Evolutionary conservation across 2,888 invertebrate species (phyloP), one percentile per base, ranked within the genome.

Genomic region (Rambutsinella grinnellia): DNA sequence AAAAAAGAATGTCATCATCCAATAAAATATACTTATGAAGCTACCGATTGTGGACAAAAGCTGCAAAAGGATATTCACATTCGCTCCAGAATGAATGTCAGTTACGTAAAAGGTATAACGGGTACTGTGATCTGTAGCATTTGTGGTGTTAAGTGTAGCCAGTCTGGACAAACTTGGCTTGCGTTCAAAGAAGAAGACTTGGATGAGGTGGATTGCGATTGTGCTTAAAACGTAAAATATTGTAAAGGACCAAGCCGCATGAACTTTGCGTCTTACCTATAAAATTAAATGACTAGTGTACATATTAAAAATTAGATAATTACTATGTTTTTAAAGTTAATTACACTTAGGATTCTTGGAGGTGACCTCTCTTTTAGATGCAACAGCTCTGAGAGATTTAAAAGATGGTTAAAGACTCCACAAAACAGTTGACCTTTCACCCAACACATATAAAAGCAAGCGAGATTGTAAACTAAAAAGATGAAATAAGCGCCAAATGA

Each of bases 1-100:
- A 23, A 60, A 58, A 3, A 67, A 51, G 26, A 54, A 74, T 19
- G 44, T 46, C 49, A 74, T 53, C 74, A 74, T 74, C 74, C 74
- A 74, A 13, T 15, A 36, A 5, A 54, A 60, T 15, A 74, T 67
- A 17, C 56, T 74, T 6, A 61, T 47, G 10, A 74, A 51, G 13
- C 53, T 67, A 23, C 60, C 28, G 10, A 67, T 17, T 0, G 62
- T 27, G 15, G 46, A 46, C 17, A 67, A 23, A 2, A 61, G n/a
- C 21, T 74, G 58, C 13, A 61, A 0, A 8, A 67, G 0, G 6
- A 62, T 8, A 36, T 36, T 47, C 3, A 44, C 53, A n/a, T 67
- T 61, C 15, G 61, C 19, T 2, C 53, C 19, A 2, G 13, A 10
- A 28, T 74, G 74, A 21, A 67, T 56, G 17, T 60, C 62, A 0